A percentile compares a stretch with the other conserved stretches of the same genome.
phyloP scores from a whole-genome alignment of 2,888 invertebrate genomes.

The Blastobasis adustella region DNA sequence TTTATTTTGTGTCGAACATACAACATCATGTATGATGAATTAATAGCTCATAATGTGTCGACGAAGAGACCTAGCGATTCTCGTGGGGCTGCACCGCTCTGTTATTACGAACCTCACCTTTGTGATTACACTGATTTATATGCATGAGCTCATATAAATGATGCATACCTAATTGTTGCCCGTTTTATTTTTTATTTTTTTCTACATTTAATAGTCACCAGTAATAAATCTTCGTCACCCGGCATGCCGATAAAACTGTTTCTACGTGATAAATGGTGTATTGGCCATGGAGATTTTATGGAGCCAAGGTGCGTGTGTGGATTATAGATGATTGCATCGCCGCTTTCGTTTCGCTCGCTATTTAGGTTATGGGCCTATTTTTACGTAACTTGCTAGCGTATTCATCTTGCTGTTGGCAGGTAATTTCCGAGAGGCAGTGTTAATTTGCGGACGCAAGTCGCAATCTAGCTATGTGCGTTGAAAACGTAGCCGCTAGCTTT shows the following conservation, averaged over 20 bases:
- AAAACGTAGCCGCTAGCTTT: too few relatives aligned
- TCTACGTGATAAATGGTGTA: conserved; percentile 17
- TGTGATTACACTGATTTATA: conserved; percentile 60
- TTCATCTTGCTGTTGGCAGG: too few relatives aligned
- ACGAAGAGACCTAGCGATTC: conserved; percentile 9
- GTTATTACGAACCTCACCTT: conserved; percentile 42
- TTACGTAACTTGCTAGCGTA: too few relatives aligned
- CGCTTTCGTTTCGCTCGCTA: neutral
- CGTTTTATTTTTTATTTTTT: conserved; percentile 32
- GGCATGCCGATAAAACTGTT: conserved; percentile 25
- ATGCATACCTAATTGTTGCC: conserved; percentile 55
- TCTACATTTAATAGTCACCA: conserved; percentile 29
- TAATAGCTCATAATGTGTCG: conserved; percentile 14
- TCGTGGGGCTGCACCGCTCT: conserved; percentile 25
- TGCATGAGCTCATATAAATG: conserved; percentile 61
- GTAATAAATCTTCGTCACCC: conserved; percentile 54
- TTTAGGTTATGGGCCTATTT: too few relatives aligned
- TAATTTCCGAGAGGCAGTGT: too few relatives aligned
- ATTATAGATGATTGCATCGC: conserved; percentile 3
- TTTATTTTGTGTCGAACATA: too few relatives aligned
- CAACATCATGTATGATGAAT: neutral
- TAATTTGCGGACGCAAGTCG: too few relatives aligned
- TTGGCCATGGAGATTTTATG: conserved; percentile 9
- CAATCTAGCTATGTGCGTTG: too few relatives aligned
- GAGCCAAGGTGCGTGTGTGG: conserved; percentile 5